Base-by-base conservation (phyloP, 1,140 invertebrate genomes). In the Hetaerina americana region DNA sequence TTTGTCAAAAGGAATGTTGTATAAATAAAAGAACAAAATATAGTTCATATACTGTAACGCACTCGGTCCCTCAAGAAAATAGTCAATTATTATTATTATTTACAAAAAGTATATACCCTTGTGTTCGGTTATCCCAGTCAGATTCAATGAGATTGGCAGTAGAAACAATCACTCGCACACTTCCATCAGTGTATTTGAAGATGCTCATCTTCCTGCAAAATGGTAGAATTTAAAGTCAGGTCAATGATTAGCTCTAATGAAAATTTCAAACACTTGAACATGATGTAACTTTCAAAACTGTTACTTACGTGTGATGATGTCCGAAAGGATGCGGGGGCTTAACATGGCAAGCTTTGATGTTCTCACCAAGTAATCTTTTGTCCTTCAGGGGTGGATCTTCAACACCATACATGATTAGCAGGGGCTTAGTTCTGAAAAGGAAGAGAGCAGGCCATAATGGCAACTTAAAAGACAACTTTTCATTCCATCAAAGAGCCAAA, bases 61-160 rank as follows among this genome's bases (percentile, higher is more conserved):
- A n/a, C n/a, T n/a, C n/a, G n/a, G n/a, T n/a, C n/a, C n/a, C n/a
- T n/a, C n/a, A n/a, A n/a, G n/a, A n/a, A n/a, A n/a, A n/a, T n/a
- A n/a, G n/a, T n/a, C n/a, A n/a, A n/a, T n/a, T n/a, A n/a, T n/a
- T n/a, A n/a, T n/a, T n/a, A n/a, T n/a, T n/a, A n/a, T n/a, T n/a
- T n/a, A n/a, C n/a, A n/a, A n/a, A n/a, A n/a, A n/a, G n/a, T n/a
- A n/a, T n/a, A 82, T 78, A 92, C 91, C 94, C 94, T 83, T 98
- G 96, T 15, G 94, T 96, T 79, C 94, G 89, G 79, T 97, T 92
- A 76, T 91, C 86, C 96, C 96, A 98, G 82, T 99, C 96, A 72
- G 90, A 87, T 28, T 88, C 83, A 75, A 96, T 91, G 0, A 98
- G 81, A 84, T 99, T 99, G 0, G 95, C 94, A 0, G 96, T 98